Percentiles rank a stretch among this genome's conserved stretches.
phyloP scores from a whole-genome alignment of 2,888 invertebrate species.

The Cephus sareptanus region DNA sequence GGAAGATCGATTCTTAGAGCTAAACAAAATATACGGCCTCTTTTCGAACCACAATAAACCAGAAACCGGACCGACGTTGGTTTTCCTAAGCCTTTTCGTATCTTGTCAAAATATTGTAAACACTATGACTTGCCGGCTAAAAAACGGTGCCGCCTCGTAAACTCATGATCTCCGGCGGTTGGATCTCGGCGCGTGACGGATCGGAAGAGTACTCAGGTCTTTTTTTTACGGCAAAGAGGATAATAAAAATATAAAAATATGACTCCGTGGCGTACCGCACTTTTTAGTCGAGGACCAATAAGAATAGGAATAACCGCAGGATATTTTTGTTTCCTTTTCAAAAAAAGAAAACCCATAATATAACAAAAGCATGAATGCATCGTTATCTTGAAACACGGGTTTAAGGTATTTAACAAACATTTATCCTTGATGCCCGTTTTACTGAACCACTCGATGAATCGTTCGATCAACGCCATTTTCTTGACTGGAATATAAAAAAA shows the following conservation, averaged over 20 bases:
- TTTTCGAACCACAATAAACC: constrained; percentile 15
- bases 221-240: constrained; percentile 11
- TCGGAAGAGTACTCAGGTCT: neutral
- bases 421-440: no score
- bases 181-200: constrained; percentile 6
- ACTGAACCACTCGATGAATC: no score
- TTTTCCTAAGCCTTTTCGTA: constrained; percentile 26
- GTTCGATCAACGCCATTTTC: no score
- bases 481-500: no score
- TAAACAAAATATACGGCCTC: constrained; percentile 20
- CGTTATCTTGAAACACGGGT: no score
- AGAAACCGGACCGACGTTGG: constrained; percentile 11
- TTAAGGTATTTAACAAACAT: no score
- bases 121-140: constrained; percentile 20
- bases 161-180: constrained; percentile 40
- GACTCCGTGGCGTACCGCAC: neutral
- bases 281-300: neutral
- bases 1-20: neutral
- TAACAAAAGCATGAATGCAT: no score
- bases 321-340: no score
- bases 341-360: no score
- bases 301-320: neutral
- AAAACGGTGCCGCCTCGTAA: constrained; percentile 42
- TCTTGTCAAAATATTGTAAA: constrained; percentile 46
- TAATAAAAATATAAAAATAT: constrained; percentile 18